Base-by-base conservation (phyloP, 37 sponge, comb jelly and placozoan genomes). In the Chondrilla cf. caribensis region DNA sequence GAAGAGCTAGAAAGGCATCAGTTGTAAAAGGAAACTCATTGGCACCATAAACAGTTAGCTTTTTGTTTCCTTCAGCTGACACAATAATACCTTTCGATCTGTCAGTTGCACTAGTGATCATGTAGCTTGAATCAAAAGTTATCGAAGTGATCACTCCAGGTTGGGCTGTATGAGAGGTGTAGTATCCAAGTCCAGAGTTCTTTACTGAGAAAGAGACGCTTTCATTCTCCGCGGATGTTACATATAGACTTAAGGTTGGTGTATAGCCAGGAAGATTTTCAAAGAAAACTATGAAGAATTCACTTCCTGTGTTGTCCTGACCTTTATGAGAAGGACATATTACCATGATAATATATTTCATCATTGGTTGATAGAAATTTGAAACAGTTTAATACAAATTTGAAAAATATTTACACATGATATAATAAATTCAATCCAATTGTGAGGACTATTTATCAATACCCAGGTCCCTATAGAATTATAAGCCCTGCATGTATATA, bases 1-100 rank as follows among this genome's bases (percentile, higher is more conserved):
- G 91, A 17, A 90, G 44, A 59, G 87, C 91, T 26, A 90, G 66
- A 35, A 84, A 86, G 40, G 87, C 65, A 55, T 90, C 91, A 26
- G 84, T 79, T 44, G 87, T 40, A 51, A 24, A 28, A 15, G n/a
- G 0, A 37, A 1, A 32, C 28, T 83, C 80, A 44, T 76, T 40
- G 26, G 62, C 62, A 7, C 91, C 91, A 77, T 82, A 90, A 29
- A 90, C 83, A 78, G 78, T 18, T 1, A 73, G 22, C 1, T 40
- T 35, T 2, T 73, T 39, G 6, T 40, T 37, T 38, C 40, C 6
- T 18, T 42, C 44, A 39, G 76, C 76, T 1, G 11, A 41, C 18
- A 73, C 14, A 39, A 73, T 73, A 37, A 73, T 73, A 43, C 25
- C 76, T 42, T 73, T 73, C 40, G 44, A 19, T 17, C 76, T 19